Conservation (phyloP, 2,797 vertebrate genomes). For the Sciaenops ocellatus region DNA sequence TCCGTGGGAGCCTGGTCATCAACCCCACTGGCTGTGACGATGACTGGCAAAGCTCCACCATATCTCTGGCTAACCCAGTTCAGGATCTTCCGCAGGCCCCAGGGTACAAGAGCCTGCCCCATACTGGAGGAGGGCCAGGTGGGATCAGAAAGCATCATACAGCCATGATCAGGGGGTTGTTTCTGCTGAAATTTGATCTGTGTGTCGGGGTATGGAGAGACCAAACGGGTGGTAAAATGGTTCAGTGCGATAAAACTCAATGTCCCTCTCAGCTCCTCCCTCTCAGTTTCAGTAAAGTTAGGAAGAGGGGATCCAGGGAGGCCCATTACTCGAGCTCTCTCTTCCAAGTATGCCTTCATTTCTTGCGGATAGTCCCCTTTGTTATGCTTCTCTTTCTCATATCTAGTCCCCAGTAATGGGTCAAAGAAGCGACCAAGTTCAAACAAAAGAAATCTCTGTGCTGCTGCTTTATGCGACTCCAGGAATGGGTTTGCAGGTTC, state of each 20-base stretch:
- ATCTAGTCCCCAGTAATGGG: constrained; percentile 86
- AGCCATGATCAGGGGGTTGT: constrained; percentile 79
- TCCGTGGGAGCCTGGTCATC: constrained; percentile 89
- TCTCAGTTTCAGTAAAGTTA: constrained; percentile 86
- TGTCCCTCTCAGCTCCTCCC: constrained; percentile 86
- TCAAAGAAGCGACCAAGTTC: constrained; percentile 94
- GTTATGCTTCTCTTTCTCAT: constrained; percentile 24
- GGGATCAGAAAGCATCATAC: constrained; percentile 87
- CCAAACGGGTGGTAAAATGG: constrained; percentile 95
- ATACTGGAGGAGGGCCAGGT: constrained; percentile 87
- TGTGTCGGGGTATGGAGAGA: constrained; percentile 78
- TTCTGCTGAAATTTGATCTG: constrained; percentile 31
- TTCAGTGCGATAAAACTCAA: constrained; percentile 93
- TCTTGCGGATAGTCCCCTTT: constrained; percentile 83
- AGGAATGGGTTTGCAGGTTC: constrained; percentile 93
- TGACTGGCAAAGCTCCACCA: constrained; percentile 83
- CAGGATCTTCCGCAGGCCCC: constrained; percentile 90
- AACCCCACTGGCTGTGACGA: constrained; percentile 92
- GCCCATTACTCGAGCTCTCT: constrained; percentile 73
- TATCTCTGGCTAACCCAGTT: constrained; percentile 91
- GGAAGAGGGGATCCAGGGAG: constrained; percentile 83
- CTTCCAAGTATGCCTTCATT: constrained; percentile 85
- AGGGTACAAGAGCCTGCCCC: constrained; percentile 89
- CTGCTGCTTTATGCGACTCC: constrained; percentile 85
- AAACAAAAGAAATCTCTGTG: constrained; percentile 90